Percentiles rank a stretch among this genome's conserved stretches.
Conservation (phyloP, 1,140 invertebrate genomes). For the Latrodectus geometricus region DNA sequence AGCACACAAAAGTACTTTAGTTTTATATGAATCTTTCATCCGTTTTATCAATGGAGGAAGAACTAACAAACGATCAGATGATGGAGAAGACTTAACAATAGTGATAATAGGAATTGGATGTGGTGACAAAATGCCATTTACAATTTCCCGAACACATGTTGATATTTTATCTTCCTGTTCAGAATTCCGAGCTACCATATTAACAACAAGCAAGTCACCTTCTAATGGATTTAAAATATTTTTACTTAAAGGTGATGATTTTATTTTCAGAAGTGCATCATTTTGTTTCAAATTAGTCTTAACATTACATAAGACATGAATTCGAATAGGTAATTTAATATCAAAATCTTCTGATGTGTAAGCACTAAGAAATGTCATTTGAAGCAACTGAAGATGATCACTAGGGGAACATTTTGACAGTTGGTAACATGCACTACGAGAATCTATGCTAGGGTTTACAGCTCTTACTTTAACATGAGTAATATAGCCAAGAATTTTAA, state of each 20-base stretch:
- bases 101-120: conserved; percentile 45
- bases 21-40: conserved; percentile 46
- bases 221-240: conserved; percentile 45
- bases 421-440: not conserved
- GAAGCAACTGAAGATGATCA: conserved; percentile 20
- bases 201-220: conserved; percentile 8
- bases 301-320: conserved; percentile 35
- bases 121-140: conserved; percentile 44
- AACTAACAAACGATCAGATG: conserved; percentile 30
- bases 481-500: conserved; percentile 48
- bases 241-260: conserved; percentile 19
- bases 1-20: conserved; percentile 44
- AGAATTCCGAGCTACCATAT: not conserved
- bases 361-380: conserved; percentile 23
- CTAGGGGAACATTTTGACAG: not conserved
- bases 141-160: conserved; percentile 34
- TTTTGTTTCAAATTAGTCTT: conserved; percentile 44
- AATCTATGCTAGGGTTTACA: not conserved
- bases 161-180: not conserved
- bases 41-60: conserved; percentile 22
- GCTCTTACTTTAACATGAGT: conserved; percentile 6
- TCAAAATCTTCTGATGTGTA: conserved; percentile 38
- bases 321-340: conserved; percentile 9
- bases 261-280: conserved; percentile 30
- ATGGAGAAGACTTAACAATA: conserved; percentile 23